These are phyloP conservation scores for Cryptotis parvus DNA, from an alignment of 2,113 vertebrate genomes.

Conservation along the genomic window DNA sequence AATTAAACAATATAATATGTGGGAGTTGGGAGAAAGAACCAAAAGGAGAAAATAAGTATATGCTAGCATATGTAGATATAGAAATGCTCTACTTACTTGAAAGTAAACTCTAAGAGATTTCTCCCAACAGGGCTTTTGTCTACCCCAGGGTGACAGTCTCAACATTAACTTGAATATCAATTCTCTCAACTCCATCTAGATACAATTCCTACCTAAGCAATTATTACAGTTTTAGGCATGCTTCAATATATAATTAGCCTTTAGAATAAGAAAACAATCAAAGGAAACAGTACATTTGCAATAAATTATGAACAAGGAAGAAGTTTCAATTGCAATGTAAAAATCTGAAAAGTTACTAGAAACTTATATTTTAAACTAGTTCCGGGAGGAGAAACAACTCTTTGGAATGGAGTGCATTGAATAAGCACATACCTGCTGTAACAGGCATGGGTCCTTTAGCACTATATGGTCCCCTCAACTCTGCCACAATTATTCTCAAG, in stretches of 20 bases:
- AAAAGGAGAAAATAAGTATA: background rate
- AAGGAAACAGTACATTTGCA: background rate
- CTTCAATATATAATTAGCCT: constrained; percentile 34
- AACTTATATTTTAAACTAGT: background rate
- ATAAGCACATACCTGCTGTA: too few species aligned
- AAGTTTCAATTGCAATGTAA: background rate
- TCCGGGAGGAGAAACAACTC: too few species aligned
- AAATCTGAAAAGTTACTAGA: constrained; percentile 8
- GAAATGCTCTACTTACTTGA: background rate
- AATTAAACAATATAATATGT: background rate
- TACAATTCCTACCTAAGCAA: constrained; percentile 30
- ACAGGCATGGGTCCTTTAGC: too few species aligned
- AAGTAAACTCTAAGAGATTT: background rate
- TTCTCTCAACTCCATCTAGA: background rate
- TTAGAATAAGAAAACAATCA: background rate
- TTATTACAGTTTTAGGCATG: background rate
- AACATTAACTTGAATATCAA: background rate
- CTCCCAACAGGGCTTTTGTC: background rate
- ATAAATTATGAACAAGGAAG: constrained; percentile 27
- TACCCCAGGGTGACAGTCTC: background rate
- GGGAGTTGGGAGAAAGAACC: background rate
- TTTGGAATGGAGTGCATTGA: too few species aligned
- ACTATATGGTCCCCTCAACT: background rate
- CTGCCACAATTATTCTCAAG: too few species aligned
- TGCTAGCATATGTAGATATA: background rate